phyloP scores from a whole-genome alignment of 2,113 vertebrate species.

The Chloroceryle aenea region DNA sequence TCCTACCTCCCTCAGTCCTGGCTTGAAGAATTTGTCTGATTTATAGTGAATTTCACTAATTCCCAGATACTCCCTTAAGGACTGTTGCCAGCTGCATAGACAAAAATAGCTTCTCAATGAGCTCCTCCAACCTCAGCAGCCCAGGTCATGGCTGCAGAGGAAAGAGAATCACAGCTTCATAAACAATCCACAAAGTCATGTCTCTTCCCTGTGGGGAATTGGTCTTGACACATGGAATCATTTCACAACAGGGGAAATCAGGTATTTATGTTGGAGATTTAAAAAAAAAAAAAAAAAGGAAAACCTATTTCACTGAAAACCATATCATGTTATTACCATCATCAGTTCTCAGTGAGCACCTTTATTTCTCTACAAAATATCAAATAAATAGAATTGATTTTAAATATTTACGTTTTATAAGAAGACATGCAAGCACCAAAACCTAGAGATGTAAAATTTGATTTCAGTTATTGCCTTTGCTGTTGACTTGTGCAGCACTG shows the following conservation, averaged over 20 bases:
- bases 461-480: not conserved
- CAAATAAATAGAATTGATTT: not conserved
- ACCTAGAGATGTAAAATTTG: not conserved
- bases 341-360: not conserved
- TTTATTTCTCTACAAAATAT: not conserved
- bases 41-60: not conserved
- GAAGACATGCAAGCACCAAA: not conserved
- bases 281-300: not conserved
- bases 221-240: not conserved
- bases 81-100: not conserved
- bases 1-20: not conserved
- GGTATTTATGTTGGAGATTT: not conserved
- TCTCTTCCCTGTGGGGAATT: not conserved
- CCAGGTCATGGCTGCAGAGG: not conserved
- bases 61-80: not conserved
- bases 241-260: not conserved
- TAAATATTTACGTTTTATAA: not conserved
- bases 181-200: not conserved
- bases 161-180: not conserved
- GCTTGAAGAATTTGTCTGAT: not conserved
- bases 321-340: not conserved
- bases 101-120: slow-evolving; percentile 28
- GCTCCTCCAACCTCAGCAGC: not conserved
- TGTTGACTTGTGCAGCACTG: not conserved
- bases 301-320: not conserved